A percentile compares a stretch with the other conserved stretches of the same genome.
Evolutionary conservation across 2,797 vertebrate genomes (phyloP).

Genomic region (Glyptemys insculpta): DNA sequence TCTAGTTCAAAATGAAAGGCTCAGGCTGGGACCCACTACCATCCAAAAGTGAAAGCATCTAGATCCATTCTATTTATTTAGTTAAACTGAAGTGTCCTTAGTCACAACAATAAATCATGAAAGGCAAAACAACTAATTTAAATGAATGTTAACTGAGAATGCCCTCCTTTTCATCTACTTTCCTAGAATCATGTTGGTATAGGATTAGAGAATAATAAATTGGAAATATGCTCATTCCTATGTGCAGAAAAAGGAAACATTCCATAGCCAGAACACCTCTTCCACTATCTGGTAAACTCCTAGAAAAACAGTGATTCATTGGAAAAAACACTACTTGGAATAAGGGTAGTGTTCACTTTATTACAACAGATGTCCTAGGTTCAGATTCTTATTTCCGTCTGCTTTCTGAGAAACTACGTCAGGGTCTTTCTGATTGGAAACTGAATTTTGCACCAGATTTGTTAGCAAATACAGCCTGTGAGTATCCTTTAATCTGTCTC

Average conservation of each 20-base stretch:
- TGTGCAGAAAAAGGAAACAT: not conserved
- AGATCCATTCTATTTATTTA: not conserved
- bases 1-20: not conserved
- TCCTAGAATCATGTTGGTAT: not conserved
- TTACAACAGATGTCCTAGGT: not conserved
- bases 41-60: not conserved
- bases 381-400: not conserved
- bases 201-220: not conserved
- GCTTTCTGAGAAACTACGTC: not conserved
- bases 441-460: not conserved
- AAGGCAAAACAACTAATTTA: not conserved
- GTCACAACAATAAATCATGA: not conserved
- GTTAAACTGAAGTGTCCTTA: not conserved
- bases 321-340: rapidly evolving
- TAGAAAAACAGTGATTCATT: not conserved
- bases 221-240: not conserved
- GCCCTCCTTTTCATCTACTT: not conserved
- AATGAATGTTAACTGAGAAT: not conserved
- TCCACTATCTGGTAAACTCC: not conserved
- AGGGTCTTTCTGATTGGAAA: not conserved
- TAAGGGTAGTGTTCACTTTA: not conserved
- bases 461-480: not conserved
- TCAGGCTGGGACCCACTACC: not conserved
- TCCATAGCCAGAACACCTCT: not conserved
- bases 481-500: not conserved